A percentile compares a stretch with the other conserved stretches of the same genome.
These are phyloP conservation scores for Porites lutea DNA, from an alignment of 64 coral and sea anemone species.

Conservation along the genomic window DNA sequence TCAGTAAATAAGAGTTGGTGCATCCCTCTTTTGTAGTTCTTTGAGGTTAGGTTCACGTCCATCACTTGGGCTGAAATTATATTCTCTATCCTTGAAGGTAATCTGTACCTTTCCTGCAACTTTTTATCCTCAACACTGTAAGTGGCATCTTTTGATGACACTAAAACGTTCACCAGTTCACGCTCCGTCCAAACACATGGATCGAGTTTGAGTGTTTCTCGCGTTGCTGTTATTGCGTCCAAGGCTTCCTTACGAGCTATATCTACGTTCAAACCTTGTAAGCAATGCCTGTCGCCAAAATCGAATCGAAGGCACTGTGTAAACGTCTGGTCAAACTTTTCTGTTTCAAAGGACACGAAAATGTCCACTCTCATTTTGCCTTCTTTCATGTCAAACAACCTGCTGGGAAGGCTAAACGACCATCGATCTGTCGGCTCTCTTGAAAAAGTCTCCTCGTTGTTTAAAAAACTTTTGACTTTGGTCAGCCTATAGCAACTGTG, in stretches of 20 bases:
- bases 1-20: conserved; percentile 88
- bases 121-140: background rate
- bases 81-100: conserved; percentile 12
- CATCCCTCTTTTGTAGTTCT: conserved; percentile 73
- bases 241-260: conserved; percentile 30
- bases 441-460: background rate
- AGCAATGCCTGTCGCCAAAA: conserved; percentile 54
- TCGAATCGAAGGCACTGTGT: conserved; percentile 77
- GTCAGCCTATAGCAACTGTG: conserved; percentile 54
- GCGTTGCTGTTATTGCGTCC: background rate
- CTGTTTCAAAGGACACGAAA: conserved; percentile 53
- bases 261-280: conserved; percentile 80
- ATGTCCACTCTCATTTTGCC: conserved; percentile 46
- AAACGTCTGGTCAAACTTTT: conserved; percentile 49
- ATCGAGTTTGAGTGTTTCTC: conserved; percentile 2
- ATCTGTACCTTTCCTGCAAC: background rate
- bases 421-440: background rate
- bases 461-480: background rate
- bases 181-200: conserved; percentile 3
- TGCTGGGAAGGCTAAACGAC: conserved; percentile 23
- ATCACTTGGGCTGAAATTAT: conserved; percentile 49
- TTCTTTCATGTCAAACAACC: background rate
- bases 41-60: background rate
- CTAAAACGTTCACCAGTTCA: background rate
- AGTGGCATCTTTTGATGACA: background rate